Base-by-base conservation (phyloP, 2,888 invertebrate genomes). In the Cyrtodaria siliqua region DNA sequence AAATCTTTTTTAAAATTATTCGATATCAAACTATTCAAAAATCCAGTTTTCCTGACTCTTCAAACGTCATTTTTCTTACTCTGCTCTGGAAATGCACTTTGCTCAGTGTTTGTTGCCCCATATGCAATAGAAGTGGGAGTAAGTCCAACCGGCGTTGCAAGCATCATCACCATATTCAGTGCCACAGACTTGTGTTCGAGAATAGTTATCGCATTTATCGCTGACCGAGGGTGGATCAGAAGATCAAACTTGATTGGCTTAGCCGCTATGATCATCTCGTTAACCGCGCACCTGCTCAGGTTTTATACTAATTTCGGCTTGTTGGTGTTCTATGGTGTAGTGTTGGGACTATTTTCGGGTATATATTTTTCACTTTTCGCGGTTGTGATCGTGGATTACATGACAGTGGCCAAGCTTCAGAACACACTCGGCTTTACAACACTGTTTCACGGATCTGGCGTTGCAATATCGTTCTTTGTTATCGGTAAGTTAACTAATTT, bases 311-410 rank as follows among this genome's bases (percentile, higher is more conserved):
- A 42, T 27, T 84, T 82, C 55, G 38, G 53, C 6, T 52, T 67
- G 20, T 60, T 86, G 52, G 50, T 78, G 40, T 50, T 82, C 14
- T 83, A 82, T 64, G 75, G 70, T 0, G 78, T 78, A 0, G 33
- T 80, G n/a, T 57, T 83, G 40, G 87, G 85, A 2, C 16, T 82
- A 12, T 81, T 84, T n/a, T 69, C 79, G 2, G 83, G 84, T 1
- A 73, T 76, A 9, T 79, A 85, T 59, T 79, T 79, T 52, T 82
- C 82, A 6, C 59, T 87, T 59, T 73, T 83, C n/a, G 74, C 84
- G 6, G 77, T 84, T 6, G 66, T 84, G 14, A 69, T 85, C 14
- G 83, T 83, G 6, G 85, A 86, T 27, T 82, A 85, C 20, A 67
- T 84, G 14, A 85, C 84, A 1, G 40, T 86, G 24, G 75, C 64